Evolutionary conservation across 2,113 vertebrate species (phyloP).

Genomic region (Symphodus melops): DNA sequence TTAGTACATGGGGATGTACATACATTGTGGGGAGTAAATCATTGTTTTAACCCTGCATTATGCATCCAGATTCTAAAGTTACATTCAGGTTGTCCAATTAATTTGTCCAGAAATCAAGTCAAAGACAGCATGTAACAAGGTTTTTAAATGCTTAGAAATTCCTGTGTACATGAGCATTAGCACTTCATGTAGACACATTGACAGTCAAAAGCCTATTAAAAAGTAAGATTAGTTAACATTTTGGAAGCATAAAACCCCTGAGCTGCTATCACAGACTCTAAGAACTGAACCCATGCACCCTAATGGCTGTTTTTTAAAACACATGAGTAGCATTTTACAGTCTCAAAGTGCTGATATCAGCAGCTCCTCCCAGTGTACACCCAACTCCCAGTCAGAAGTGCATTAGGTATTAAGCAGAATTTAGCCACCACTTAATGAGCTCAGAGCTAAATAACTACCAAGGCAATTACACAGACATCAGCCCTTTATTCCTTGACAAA

Average conservation of each 20-base stretch:
- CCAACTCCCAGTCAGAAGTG: conserved; percentile 44
- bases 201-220: conserved; percentile 18
- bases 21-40: not conserved
- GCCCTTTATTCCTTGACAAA: conserved; percentile 18
- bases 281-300: conserved; percentile 10
- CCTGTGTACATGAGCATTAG: not conserved
- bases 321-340: conserved; percentile 31
- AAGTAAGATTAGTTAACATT: conserved; percentile 26
- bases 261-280: conserved; percentile 29
- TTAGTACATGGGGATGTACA: not conserved
- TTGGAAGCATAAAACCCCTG: conserved; percentile 33
- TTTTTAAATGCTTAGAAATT: conserved; percentile 5
- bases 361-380: conserved; percentile 40
- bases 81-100: not conserved
- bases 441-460: conserved; percentile 64
- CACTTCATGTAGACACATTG: not conserved
- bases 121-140: not conserved
- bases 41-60: no score
- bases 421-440: conserved; percentile 65
- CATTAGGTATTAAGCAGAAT: conserved; percentile 60
- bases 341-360: conserved; percentile 45
- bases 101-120: not conserved
- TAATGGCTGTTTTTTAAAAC: conserved; percentile 46
- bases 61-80: not conserved
- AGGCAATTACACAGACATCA: conserved; percentile 56